Evolutionary conservation across 2,113 vertebrate species (phyloP), one percentile per base, ranked within the genome.

Genomic region (Saccopteryx bilineata): DNA sequence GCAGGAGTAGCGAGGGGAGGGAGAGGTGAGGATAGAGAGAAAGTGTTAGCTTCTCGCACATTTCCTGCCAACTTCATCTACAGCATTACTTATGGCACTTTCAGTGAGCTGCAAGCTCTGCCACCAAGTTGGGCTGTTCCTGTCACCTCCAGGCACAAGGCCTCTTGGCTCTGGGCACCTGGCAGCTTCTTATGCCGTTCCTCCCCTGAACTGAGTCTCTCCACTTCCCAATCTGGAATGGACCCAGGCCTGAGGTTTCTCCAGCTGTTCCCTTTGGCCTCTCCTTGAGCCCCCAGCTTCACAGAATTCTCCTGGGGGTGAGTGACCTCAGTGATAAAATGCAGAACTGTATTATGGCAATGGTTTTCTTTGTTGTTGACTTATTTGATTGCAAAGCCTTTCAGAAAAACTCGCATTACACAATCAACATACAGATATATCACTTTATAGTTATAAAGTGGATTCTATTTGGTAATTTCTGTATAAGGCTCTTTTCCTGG

Each of bases 11-110:
- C 76, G 65, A 63, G 50, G 33, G 56, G 26, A 61, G 18, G 72
- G 71, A 90, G 76, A 83, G 75, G 54, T 85, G 66, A 81, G 78
- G 71, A 95, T 7, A 9, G 52, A 60, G 61, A 50, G 87, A 23
- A 79, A 65, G 60, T 39, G 61, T 91, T 54, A 94, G 48, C 23
- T 81, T 91, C 66, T 61, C 48, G 13, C 6, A 48, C 11, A 18
- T 88, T 95, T 91, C 68, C 54, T 94, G 71, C 71, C 89, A 83
- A 14, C 80, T 83, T 95, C 48, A 26, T 83, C 74, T 92, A 54
- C 39, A 8, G 10, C 21, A 33, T 63, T 58, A 60, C 82, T 95
- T 52, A 56, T 0, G 48, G 66, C n/a, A 17, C 39, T 50, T 60
- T 12, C 7, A 61, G 50, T n/a, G 14, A 50, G 74, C 15, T n/a